These are phyloP conservation scores for Sebastes schlegelii DNA, from an alignment of 2,113 vertebrate species.

Conservation along the genomic window DNA sequence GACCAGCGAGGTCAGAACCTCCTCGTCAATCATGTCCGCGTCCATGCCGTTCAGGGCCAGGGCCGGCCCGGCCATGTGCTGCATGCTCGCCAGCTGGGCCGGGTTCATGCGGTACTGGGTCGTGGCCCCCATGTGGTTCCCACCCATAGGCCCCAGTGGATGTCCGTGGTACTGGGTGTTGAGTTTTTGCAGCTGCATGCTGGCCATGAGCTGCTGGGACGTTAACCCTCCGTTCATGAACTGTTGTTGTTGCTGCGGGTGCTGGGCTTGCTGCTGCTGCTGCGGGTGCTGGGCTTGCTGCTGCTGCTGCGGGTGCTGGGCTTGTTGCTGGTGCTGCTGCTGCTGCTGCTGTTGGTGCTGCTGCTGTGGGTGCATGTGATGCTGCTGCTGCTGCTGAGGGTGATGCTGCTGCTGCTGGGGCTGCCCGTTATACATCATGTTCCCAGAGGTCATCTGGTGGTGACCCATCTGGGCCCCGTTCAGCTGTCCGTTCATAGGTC, in stretches of 20 bases:
- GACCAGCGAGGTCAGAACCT: slow-evolving; percentile 94
- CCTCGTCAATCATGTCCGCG: slow-evolving; percentile 96
- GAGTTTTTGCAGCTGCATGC: slow-evolving; percentile 95
- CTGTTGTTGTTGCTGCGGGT: slow-evolving; percentile 83
- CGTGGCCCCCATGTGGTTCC: slow-evolving; percentile 82
- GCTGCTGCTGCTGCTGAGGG: slow-evolving; percentile 78
- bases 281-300: slow-evolving; percentile 58
- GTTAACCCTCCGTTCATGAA: slow-evolving; percentile 88
- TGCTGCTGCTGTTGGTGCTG: slow-evolving; percentile 62
- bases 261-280: slow-evolving; percentile 62
- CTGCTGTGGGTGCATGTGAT: slow-evolving; percentile 72
- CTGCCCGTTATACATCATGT: slow-evolving; percentile 86
- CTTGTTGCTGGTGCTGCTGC: slow-evolving; percentile 59
- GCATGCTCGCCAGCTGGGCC: slow-evolving; percentile 86
- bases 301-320: slow-evolving; percentile 63
- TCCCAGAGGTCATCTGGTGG: slow-evolving; percentile 83
- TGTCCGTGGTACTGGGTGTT: slow-evolving; percentile 93
- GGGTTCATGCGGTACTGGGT: slow-evolving; percentile 87
- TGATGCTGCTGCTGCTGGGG: slow-evolving; percentile 79
- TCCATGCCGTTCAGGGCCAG: slow-evolving; percentile 92
- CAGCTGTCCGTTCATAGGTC: slow-evolving; percentile 87
- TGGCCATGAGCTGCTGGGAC: slow-evolving; percentile 92
- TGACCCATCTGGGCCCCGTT: slow-evolving; percentile 86
- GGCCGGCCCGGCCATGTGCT: slow-evolving; percentile 87
- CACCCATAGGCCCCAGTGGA: slow-evolving; percentile 85